These are phyloP conservation scores for Rhynchophorus ferrugineus DNA, from an alignment of 1,140 invertebrate species.

Conservation along the genomic window DNA sequence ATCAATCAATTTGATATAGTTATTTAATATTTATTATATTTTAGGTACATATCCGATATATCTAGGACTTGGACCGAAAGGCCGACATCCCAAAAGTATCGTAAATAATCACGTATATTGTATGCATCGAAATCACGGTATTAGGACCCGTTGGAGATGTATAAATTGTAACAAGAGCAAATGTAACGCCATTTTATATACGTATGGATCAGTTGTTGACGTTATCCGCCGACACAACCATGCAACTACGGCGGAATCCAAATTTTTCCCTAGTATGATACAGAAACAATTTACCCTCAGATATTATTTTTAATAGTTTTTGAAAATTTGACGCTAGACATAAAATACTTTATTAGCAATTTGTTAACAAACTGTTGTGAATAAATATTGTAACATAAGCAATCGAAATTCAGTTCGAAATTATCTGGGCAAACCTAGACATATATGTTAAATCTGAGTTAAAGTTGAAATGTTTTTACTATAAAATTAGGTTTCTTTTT, in stretches of 20 bases:
- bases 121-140: slow-evolving; percentile 12
- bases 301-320: too few species aligned
- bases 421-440: too few species aligned
- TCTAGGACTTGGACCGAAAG: slow-evolving; percentile 20
- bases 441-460: too few species aligned
- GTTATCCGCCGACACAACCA: slow-evolving; percentile 17
- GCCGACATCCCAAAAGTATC: slow-evolving; percentile 18
- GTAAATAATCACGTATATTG: slow-evolving; percentile 19
- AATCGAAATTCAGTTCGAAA: too few species aligned
- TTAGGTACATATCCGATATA: slow-evolving; percentile 14
- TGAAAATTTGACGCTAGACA: too few species aligned
- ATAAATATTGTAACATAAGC: too few species aligned
- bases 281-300: slow-evolving; percentile 8
- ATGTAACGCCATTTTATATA: slow-evolving; percentile 19
- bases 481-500: too few species aligned
- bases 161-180: slow-evolving; percentile 21
- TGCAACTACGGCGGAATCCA: not conserved
- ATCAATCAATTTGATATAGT: too few species aligned
- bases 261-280: slow-evolving; percentile 2
- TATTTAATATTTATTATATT: slow-evolving; percentile 4
- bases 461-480: too few species aligned
- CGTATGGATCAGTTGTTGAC: slow-evolving; percentile 15
- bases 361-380: too few species aligned
- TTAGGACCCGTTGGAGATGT: slow-evolving; percentile 24
- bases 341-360: too few species aligned